Base-by-base conservation (phyloP, 1,140 invertebrate genomes). In the Trichogramma pretiosum region DNA sequence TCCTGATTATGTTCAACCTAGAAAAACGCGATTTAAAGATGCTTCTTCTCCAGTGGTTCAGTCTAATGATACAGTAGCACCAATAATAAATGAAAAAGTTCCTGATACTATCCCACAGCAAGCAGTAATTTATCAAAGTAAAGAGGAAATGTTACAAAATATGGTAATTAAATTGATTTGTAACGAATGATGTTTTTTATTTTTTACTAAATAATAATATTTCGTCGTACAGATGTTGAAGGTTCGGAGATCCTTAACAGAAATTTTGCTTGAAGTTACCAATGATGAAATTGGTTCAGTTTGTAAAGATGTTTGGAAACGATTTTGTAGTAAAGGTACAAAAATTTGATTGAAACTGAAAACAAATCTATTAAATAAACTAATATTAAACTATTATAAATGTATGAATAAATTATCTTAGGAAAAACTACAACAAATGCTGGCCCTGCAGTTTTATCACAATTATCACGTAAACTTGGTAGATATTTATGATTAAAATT, bases 201-300 rank as follows among this genome's bases (percentile, higher is more conserved):
- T 28, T 28, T 28, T 28, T 53, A 59, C 56, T 21, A 33, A 21
- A 24, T 44, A 13, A 14, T 13, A 45, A 43, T 39, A 50, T 49
- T 53, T 55, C 61, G 23, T 52, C 23, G 65, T 65, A 8, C 70
- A 95, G 91, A 93, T 95, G 86, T 66, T 89, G 61, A 83, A 82
- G 67, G 87, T 96, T 17, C 78, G 90, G 53, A 76, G 84, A 45
- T 83, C 85, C 50, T 72, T 96, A 64, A 97, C 92, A 33, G 89
- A 95, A 75, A 85, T 96, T 58, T 77, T 97, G 40, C 74, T 97
- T 46, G 89, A 94, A 61, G 92, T 94, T 55, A 97, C 93, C 11
- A 89, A 85, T 61, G 81, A 85, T 66, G 87, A 93, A 77, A 92
- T 96, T 62, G 66, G 79, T 55, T 72, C 74, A 53, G 78, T 93